Conservation (phyloP, 2,797 vertebrate species). For the Cichlasoma orientale region DNA sequence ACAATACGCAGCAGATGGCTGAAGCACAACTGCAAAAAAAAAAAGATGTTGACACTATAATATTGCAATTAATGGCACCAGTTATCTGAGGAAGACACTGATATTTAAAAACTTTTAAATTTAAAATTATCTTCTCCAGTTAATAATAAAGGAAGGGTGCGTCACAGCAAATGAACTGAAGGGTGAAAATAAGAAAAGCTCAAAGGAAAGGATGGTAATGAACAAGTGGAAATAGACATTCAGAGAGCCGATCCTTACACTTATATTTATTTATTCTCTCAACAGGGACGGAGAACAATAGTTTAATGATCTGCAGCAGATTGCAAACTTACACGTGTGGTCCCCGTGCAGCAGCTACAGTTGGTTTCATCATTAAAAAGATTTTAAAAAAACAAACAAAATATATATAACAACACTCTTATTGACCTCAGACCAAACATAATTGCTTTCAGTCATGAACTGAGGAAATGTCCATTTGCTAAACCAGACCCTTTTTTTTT, state of each 20-base stretch:
- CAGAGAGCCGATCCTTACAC: neutral
- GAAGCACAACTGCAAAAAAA: constrained; percentile 21
- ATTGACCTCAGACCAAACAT: constrained; percentile 11
- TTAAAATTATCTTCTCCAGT: constrained; percentile 7
- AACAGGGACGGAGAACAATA: constrained; percentile 7
- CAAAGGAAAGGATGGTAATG: constrained; percentile 2
- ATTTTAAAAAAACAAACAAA: neutral
- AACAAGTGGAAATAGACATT: constrained; percentile 15
- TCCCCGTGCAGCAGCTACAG: constrained; percentile 15
- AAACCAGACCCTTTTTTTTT: neutral
- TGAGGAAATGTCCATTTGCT: neutral
- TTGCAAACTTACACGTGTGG: neutral
- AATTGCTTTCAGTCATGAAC: constrained; percentile 16
- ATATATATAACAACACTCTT: constrained; percentile 1
- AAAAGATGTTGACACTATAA: constrained; percentile 44
- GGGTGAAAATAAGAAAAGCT: neutral
- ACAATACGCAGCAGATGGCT: constrained; percentile 32
- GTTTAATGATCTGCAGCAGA: constrained; percentile 6
- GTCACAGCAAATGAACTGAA: neutral
- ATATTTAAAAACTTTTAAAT: constrained; percentile 6
- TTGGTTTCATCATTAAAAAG: neutral
- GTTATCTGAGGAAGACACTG: constrained; percentile 45
- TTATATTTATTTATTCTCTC: constrained; percentile 5
- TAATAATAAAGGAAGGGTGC: neutral
- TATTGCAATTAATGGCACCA: constrained; percentile 43